Percentiles rank a stretch among this genome's conserved stretches.
Evolutionary conservation across 2,888 invertebrate genomes (phyloP).

Genomic region (Nomada flava): DNA sequence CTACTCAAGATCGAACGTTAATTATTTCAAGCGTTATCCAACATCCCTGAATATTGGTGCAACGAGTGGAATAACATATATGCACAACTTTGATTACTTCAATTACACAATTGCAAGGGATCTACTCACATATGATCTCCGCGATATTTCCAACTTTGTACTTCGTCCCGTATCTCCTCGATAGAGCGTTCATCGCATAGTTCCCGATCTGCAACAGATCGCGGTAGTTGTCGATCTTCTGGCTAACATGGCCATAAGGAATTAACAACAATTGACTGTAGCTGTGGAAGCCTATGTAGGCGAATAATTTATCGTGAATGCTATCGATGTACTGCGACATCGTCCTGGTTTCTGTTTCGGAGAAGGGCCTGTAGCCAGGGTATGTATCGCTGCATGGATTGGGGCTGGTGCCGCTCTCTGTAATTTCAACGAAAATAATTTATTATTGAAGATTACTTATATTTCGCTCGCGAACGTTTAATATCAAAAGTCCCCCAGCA

Average conservation of each 20-base stretch:
- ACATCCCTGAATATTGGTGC: too few species aligned
- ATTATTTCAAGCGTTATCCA: too few species aligned
- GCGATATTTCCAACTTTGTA: constrained; percentile 87
- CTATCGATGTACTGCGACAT: constrained; percentile 86
- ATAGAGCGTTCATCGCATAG: constrained; percentile 85
- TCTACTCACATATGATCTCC: constrained; percentile 85
- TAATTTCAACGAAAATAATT: constrained; percentile 28
- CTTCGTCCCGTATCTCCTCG: constrained; percentile 86
- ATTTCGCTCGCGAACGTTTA: neutral
- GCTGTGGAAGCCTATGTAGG: constrained; percentile 91
- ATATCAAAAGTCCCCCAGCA: too few species aligned
- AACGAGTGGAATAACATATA: neutral
- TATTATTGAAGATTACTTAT: neutral
- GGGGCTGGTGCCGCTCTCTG: constrained; percentile 86
- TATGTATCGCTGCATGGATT: constrained; percentile 87
- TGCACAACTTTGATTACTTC: constrained; percentile 10
- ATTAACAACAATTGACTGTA: constrained; percentile 89
- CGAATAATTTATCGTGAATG: constrained; percentile 85
- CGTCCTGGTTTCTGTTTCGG: constrained; percentile 88
- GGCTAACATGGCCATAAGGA: constrained; percentile 88
- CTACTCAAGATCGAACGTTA: neutral
- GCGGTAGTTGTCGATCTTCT: constrained; percentile 86
- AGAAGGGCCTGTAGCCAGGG: constrained; percentile 89
- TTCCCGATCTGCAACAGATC: constrained; percentile 85
- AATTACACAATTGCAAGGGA: neutral